phyloP scores from a whole-genome alignment of 2,113 vertebrate genomes.

The Salvator merianae region DNA sequence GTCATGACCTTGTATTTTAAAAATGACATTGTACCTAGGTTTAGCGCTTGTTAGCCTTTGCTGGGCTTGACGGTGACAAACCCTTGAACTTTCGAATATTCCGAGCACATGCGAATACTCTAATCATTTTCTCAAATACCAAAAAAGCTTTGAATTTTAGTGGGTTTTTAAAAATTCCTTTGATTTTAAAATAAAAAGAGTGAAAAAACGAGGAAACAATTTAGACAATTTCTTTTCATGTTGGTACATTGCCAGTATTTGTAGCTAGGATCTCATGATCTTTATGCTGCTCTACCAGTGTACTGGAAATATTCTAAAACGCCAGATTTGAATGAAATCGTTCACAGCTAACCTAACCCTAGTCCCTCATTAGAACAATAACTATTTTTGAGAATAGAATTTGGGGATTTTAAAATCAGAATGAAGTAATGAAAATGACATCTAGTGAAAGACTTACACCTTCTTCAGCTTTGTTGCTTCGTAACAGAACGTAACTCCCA shows the following conservation, averaged over 20 bases:
- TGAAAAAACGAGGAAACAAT: background rate
- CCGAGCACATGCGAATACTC: background rate
- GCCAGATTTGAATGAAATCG: constrained; percentile 22
- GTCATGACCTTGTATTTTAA: background rate
- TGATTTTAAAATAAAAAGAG: background rate
- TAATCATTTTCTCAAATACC: background rate
- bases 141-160: background rate
- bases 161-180: background rate
- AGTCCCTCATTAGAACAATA: constrained; percentile 30
- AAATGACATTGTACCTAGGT: background rate
- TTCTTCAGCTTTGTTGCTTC: constrained; percentile 72
- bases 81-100: background rate
- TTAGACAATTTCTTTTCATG: background rate
- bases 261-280: background rate
- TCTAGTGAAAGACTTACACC: constrained; percentile 67
- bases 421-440: constrained; percentile 39
- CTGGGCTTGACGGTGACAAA: background rate
- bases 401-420: constrained; percentile 52
- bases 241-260: background rate
- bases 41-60: background rate
- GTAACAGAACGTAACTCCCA: constrained; percentile 73
- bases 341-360: background rate
- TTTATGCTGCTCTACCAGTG: background rate
- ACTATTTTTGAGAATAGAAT: background rate
- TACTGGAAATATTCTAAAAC: constrained; percentile 22